Evolutionary conservation across 2,888 invertebrate genomes (phyloP).

Genomic region (Eristalinus sepulchralis): DNA sequence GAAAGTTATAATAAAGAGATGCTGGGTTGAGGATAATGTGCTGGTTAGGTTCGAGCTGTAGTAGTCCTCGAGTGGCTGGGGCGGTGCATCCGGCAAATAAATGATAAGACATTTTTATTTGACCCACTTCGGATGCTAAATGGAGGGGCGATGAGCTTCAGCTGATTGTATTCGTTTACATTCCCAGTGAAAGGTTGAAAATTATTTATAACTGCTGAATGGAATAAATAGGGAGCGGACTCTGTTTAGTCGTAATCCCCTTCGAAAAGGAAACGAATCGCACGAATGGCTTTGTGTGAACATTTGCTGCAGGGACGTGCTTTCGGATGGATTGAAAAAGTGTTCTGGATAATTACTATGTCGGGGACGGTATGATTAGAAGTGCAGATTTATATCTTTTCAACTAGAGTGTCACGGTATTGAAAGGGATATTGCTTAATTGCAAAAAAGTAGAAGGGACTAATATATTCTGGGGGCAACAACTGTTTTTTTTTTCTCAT

Average conservation of each 20-base stretch:
- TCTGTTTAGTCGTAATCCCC: neutral
- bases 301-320: neutral
- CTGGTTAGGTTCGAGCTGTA: conserved; percentile 12
- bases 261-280: neutral
- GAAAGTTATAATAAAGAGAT: conserved; percentile 23
- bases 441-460: no score
- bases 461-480: no score
- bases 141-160: conserved; percentile 30
- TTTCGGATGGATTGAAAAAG: neutral
- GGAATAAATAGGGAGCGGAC: neutral
- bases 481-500: no score
- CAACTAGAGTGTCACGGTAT: no score
- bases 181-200: conserved; percentile 3
- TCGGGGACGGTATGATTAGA: no score
- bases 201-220: conserved; percentile 27
- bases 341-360: no score
- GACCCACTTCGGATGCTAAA: conserved; percentile 15
- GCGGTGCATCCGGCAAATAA: conserved; percentile 30
- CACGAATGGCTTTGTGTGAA: neutral
- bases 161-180: conserved; percentile 26
- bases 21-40: conserved; percentile 21
- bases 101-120: conserved; percentile 32
- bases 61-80: neutral
- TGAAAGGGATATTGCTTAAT: no score
- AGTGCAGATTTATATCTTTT: no score